Evolutionary conservation across 2,888 invertebrate species (phyloP), one percentile per base, ranked within the genome.

Genomic region (Harpalus rufipes): DNA sequence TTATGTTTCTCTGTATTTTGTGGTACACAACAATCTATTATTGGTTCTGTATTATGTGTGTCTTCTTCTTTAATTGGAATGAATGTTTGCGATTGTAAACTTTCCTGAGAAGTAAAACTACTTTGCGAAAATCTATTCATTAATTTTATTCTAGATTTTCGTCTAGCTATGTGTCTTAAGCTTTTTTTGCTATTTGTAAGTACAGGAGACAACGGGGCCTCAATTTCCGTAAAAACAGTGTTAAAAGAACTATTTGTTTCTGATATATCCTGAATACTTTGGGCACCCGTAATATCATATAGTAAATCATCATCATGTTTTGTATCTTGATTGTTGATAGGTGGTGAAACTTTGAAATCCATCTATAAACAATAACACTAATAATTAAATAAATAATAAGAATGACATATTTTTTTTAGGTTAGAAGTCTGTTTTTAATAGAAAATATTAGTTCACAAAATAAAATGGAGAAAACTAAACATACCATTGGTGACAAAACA

Each of bases 191-290:
- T 87, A 21, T 86, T 87, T 72, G 86, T 87, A 83, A 89, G 86
- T 72, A 89, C 86, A 25, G 89, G 89, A 18, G 89, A 89, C 61
- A 88, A 84, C 1, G 88, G 88, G 79, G 86, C 86, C 25, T 78
- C 78, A 32, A 78, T 58, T 21, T 74, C 72, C 10, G 44, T 10
- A 44, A 39, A 39, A 68, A 12, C 32, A 32, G 63, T 25, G 63
- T 25, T 61, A 16, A 4, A 12, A 0, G 21, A 32, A 63, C 32
- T 25, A 25, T n/a, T 68, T 14, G 39, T 4, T 39, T 68, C 39
- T 7, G 12, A n/a, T 25, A 7, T 14, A 32, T 68, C n/a, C 32
- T 39, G 7, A 39, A 32, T 39, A 14, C 39, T 68, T 68, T 39
- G 68, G n/a, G 3, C 7, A n/a, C 25, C 14, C 14, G 25, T 39